Percentiles rank a stretch among this genome's conserved stretches.
These are phyloP conservation scores for Porites rus DNA, from an alignment of 92 coral and sea anemone genomes.

Conservation along the genomic window DNA sequence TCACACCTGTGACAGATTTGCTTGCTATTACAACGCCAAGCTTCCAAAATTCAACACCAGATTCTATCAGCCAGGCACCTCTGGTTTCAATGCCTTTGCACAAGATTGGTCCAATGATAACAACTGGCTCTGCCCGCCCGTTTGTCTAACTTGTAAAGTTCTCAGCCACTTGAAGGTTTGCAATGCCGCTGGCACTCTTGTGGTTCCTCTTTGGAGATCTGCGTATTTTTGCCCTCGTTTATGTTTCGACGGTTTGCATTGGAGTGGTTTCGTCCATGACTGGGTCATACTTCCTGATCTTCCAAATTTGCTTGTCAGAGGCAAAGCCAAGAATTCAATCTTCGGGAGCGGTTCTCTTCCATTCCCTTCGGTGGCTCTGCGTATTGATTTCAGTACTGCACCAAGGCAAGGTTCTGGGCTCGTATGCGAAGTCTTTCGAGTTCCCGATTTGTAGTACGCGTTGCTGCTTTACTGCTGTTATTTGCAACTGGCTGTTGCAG, in stretches of 20 bases:
- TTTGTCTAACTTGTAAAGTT: slow-evolving; percentile 29
- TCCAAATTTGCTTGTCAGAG: slow-evolving; percentile 39
- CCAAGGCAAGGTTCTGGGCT: slow-evolving; percentile 23
- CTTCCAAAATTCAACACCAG: slow-evolving; percentile 50
- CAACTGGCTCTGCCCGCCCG: slow-evolving; percentile 53
- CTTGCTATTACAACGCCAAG: slow-evolving; percentile 57
- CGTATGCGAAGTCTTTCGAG: neutral
- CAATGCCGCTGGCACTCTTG: slow-evolving; percentile 46
- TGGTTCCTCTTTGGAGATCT: slow-evolving; percentile 55
- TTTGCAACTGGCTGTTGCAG: neutral
- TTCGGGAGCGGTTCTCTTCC: slow-evolving; percentile 38
- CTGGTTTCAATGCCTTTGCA: neutral
- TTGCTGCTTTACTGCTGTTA: neutral
- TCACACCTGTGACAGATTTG: slow-evolving; percentile 51
- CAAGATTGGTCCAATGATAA: slow-evolving; percentile 48
- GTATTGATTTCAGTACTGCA: slow-evolving; percentile 39
- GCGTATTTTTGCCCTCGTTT: slow-evolving; percentile 70
- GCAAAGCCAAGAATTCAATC: neutral
- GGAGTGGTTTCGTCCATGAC: slow-evolving; percentile 44
- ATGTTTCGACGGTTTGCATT: slow-evolving; percentile 61
- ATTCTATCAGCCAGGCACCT: slow-evolving; percentile 51
- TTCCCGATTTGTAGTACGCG: slow-evolving; percentile 6
- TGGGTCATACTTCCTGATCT: slow-evolving; percentile 34
- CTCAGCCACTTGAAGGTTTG: slow-evolving; percentile 42
- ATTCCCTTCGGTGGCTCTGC: slow-evolving; percentile 14